Conservation (phyloP, 2,113 vertebrate genomes). For the Oryzias woworae region DNA sequence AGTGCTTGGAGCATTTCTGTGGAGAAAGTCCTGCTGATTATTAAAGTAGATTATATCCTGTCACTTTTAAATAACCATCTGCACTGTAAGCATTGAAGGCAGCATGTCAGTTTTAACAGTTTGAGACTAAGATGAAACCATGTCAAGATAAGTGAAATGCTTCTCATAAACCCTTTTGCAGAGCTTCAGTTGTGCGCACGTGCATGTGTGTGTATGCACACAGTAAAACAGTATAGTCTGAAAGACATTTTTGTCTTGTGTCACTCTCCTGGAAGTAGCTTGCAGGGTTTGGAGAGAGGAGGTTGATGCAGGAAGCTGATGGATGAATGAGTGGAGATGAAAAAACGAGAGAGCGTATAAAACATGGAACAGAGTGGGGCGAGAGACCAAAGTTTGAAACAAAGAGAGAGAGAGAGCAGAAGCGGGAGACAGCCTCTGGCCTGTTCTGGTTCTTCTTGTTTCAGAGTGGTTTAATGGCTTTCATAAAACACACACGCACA, state of each 20-base stretch:
- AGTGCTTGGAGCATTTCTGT: background rate
- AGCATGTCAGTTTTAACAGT: background rate
- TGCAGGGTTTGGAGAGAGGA: constrained; percentile 9
- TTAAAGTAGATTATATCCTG: background rate
- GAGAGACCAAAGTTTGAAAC: constrained; percentile 23
- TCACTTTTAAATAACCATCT: background rate
- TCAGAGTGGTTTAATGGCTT: constrained; percentile 53
- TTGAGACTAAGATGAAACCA: constrained; percentile 18
- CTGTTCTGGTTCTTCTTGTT: constrained; percentile 55
- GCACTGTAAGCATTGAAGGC: constrained; percentile 3
- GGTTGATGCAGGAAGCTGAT: constrained; percentile 15
- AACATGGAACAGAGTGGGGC: constrained; percentile 12
- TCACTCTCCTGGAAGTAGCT: constrained; percentile 63
- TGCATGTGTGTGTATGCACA: constrained; percentile 15
- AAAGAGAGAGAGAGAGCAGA: constrained; percentile 13
- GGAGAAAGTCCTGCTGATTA: background rate
- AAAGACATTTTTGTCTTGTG: constrained; percentile 58
- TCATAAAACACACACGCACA: constrained; percentile 18
- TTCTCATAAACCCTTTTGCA: constrained; percentile 19
- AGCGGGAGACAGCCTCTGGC: constrained; percentile 43
- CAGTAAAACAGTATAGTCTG: constrained; percentile 57
- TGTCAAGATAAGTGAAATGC: constrained; percentile 27
- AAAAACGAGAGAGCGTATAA: constrained; percentile 6
- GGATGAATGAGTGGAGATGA: constrained; percentile 20
- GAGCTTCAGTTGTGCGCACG: constrained; percentile 3